phyloP scores from a whole-genome alignment of 1,140 invertebrate genomes.

The Cotesia vestalis region DNA sequence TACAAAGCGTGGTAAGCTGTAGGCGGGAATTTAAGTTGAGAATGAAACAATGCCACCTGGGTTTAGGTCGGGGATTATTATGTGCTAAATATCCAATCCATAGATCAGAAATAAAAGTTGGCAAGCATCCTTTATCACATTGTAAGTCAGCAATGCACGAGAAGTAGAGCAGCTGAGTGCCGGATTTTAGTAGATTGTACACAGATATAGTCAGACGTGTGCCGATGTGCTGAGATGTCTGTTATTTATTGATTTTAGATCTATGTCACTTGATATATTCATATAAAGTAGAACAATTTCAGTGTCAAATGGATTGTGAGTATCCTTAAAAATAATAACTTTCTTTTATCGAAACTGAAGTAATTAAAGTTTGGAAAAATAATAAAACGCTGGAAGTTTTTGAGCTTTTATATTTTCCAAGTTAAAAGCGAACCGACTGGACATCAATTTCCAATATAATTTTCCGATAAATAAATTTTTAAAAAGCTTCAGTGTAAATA shows the following conservation, averaged over 20 bases:
- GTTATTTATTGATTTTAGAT: slow-evolving; percentile 32
- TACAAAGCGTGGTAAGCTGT: too few relatives aligned
- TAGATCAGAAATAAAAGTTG: background rate
- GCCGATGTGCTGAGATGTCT: slow-evolving; percentile 22
- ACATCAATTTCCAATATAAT: too few relatives aligned
- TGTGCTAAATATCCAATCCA: background rate
- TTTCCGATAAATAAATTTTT: too few relatives aligned
- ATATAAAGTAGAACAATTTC: slow-evolving; percentile 22
- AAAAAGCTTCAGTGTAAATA: too few relatives aligned
- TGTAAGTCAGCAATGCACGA: slow-evolving; percentile 1
- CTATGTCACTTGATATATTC: slow-evolving; percentile 32
- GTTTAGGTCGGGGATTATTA: too few relatives aligned
- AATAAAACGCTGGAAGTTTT: too few relatives aligned
- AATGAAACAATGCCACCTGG: too few relatives aligned
- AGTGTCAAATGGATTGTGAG: slow-evolving; percentile 4
- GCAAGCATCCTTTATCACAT: background rate
- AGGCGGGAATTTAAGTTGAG: too few relatives aligned
- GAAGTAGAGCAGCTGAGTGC: slow-evolving; percentile 32
- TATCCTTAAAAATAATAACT: background rate
- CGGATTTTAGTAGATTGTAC: slow-evolving; percentile 33
- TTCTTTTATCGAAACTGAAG: too few relatives aligned
- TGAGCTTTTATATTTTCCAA: too few relatives aligned
- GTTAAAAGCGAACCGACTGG: too few relatives aligned
- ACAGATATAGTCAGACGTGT: slow-evolving; percentile 30
- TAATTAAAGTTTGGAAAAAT: too few relatives aligned